Evolutionary conservation across 2,797 vertebrate genomes (phyloP).

Genomic region (Leptodactylus fallax): DNA sequence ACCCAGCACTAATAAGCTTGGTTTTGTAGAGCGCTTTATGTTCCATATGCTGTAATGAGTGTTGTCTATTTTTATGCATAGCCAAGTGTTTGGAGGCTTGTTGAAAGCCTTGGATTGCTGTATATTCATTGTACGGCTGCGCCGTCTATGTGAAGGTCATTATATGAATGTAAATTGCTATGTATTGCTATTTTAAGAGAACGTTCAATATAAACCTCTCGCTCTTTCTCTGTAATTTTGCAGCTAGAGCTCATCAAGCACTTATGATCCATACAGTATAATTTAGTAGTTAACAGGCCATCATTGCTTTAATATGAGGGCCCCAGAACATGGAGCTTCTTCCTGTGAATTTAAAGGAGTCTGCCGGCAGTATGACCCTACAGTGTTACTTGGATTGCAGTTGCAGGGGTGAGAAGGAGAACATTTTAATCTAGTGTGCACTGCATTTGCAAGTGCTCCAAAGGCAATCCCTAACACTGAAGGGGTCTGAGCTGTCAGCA

Average conservation of each 20-base stretch:
- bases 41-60: not conserved
- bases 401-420: no score
- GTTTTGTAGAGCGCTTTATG: not conserved
- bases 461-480: no score
- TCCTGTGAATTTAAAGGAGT: no score
- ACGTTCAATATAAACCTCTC: not conserved
- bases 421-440: no score
- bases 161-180: not conserved
- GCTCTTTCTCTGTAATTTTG: not conserved
- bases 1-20: not conserved
- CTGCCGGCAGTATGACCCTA: no score
- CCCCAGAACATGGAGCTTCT: no score
- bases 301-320: no score
- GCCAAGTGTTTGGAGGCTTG: not conserved
- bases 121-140: not conserved
- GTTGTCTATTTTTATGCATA: not conserved
- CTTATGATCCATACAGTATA: not conserved
- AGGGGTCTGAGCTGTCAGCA: no score
- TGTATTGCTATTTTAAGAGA: not conserved
- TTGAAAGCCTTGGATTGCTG: not conserved
- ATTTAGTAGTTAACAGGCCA: no score
- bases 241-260: not conserved
- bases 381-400: no score
- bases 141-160: not conserved
- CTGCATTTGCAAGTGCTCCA: no score